These are phyloP conservation scores for Heliconius hortense DNA, from an alignment of 2,888 invertebrate genomes.

Conservation along the genomic window DNA sequence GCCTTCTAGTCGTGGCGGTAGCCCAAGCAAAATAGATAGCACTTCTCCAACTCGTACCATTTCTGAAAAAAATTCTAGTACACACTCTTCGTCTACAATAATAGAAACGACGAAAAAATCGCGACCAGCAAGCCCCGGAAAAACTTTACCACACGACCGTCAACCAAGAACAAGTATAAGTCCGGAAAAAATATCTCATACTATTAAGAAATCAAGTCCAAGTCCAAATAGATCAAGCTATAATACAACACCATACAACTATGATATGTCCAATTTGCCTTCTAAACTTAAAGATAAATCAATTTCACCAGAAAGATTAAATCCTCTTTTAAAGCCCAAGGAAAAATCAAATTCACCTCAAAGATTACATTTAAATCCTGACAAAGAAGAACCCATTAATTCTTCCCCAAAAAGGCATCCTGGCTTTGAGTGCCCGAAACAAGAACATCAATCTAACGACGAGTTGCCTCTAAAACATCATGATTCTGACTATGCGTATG, in stretches of 20 bases:
- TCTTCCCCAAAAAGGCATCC: slow-evolving; percentile 20
- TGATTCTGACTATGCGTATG: neutral
- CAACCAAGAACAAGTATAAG: slow-evolving; percentile 58
- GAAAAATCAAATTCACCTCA: slow-evolving; percentile 42
- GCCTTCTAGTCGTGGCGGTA: slow-evolving; percentile 65
- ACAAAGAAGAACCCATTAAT: slow-evolving; percentile 44
- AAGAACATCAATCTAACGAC: neutral
- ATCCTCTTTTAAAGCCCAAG: slow-evolving; percentile 30
- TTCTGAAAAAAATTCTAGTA: slow-evolving; percentile 59
- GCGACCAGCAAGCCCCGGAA: slow-evolving; percentile 54
- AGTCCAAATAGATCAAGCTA: slow-evolving; percentile 54
- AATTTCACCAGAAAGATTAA: slow-evolving; percentile 41
- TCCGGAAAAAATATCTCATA: slow-evolving; percentile 58
- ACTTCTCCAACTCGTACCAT: slow-evolving; percentile 60
- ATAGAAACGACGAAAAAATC: slow-evolving; percentile 57
- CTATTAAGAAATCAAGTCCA: slow-evolving; percentile 47
- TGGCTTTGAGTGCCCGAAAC: neutral
- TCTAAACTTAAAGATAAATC: slow-evolving; percentile 37
- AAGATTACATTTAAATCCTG: slow-evolving; percentile 50
- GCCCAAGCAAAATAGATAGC: slow-evolving; percentile 60
- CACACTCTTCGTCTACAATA: slow-evolving; percentile 57
- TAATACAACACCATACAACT: slow-evolving; percentile 35
- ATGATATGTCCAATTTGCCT: slow-evolving; percentile 45
- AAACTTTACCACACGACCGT: slow-evolving; percentile 51
- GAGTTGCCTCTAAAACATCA: slow-evolving; percentile 6